Percentiles rank a stretch among this genome's conserved stretches.
phyloP scores from a whole-genome alignment of 2,113 vertebrate genomes.

The Vidua macroura region DNA sequence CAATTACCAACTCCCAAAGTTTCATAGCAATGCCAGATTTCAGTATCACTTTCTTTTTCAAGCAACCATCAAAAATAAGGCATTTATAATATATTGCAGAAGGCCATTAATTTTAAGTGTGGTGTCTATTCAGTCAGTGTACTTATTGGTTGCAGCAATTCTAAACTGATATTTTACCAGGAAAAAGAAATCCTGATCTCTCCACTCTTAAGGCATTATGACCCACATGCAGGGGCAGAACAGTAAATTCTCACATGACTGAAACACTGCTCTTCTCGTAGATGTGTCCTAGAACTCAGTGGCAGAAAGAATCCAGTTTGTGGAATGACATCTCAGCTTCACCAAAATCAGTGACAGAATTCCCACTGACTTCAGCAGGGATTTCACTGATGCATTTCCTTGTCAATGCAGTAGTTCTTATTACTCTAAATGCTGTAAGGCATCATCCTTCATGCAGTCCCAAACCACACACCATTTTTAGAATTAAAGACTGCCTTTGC shows the following conservation, averaged over 20 bases:
- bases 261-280: fast-evolving
- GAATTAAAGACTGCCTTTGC: background rate
- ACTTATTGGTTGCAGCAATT: background rate
- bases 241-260: background rate
- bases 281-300: background rate
- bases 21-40: constrained; percentile 3
- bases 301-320: background rate
- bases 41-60: constrained; percentile 2
- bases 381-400: background rate
- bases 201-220: background rate
- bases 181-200: background rate
- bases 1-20: background rate
- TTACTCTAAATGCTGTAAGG: background rate
- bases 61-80: background rate
- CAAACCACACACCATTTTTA: background rate
- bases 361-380: background rate
- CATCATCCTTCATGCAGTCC: background rate
- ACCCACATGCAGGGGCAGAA: background rate
- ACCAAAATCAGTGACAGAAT: background rate
- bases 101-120: background rate
- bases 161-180: background rate
- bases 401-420: background rate
- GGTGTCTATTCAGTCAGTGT: background rate
- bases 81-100: background rate
- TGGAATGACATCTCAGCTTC: background rate